phyloP scores from a whole-genome alignment of 2,888 invertebrate genomes.

The Epistrophella euchroma region DNA sequence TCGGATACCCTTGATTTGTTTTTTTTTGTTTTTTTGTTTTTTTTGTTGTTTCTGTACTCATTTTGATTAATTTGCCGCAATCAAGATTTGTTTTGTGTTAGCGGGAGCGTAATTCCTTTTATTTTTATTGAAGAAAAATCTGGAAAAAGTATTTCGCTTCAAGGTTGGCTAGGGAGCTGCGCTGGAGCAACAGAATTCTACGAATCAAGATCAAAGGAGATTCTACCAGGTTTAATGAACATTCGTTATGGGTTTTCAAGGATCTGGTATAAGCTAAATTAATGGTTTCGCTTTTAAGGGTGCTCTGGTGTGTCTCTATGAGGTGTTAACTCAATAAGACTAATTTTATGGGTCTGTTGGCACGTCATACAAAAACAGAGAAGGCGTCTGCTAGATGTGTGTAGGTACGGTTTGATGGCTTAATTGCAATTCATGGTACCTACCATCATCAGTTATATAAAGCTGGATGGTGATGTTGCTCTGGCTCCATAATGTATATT shows the following conservation, averaged over 20 bases:
- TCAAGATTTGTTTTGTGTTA: slow-evolving; percentile 65
- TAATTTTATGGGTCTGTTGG: slow-evolving; percentile 74
- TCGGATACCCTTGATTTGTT: slow-evolving; percentile 46
- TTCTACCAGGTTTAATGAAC: slow-evolving; percentile 60
- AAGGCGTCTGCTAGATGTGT: slow-evolving; percentile 27
- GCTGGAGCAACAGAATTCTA: slow-evolving; percentile 12
- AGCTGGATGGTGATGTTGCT: background rate
- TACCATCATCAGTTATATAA: slow-evolving; percentile 28
- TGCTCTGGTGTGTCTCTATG: slow-evolving; percentile 56
- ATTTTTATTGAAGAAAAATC: slow-evolving; percentile 17
- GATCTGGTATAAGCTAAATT: slow-evolving; percentile 60
- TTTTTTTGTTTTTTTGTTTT: background rate
- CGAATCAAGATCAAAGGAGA: slow-evolving; percentile 69
- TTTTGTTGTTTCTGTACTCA: slow-evolving; percentile 63
- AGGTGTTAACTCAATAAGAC: slow-evolving; percentile 76
- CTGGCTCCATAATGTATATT: background rate
- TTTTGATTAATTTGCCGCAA: slow-evolving; percentile 76
- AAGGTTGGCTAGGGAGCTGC: background rate
- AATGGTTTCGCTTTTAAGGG: slow-evolving; percentile 52
- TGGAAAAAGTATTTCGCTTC: slow-evolving; percentile 24
- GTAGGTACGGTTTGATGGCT: slow-evolving; percentile 63
- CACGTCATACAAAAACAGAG: slow-evolving; percentile 64
- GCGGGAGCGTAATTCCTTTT: slow-evolving; percentile 56
- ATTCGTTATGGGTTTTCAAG: slow-evolving; percentile 65
- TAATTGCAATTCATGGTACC: slow-evolving; percentile 54